A percentile compares a stretch with the other conserved stretches of the same genome.
These are phyloP conservation scores for Peromyscus californicus DNA, from an alignment of 2,113 vertebrate species.

Conservation along the genomic window DNA sequence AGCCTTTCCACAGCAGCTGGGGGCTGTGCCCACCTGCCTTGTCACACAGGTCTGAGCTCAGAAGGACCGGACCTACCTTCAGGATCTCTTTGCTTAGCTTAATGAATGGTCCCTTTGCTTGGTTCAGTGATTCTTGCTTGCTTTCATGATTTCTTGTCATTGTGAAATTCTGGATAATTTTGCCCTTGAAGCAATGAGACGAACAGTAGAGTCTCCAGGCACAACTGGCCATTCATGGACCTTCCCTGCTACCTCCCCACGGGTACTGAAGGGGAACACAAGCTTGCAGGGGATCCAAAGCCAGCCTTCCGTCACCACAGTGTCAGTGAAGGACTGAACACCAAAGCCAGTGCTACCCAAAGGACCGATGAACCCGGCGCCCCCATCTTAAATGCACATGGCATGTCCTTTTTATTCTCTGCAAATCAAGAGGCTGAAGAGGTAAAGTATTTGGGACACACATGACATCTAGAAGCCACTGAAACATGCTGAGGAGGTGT, in stretches of 20 bases:
- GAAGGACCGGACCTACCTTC: neutral
- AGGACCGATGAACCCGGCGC: too few species aligned
- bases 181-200: neutral
- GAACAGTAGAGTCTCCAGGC: neutral
- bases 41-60: neutral
- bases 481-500: accelerated
- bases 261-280: accelerated
- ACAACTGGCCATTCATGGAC: neutral
- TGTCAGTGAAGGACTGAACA: neutral
- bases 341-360: neutral
- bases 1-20: too few species aligned
- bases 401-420: neutral
- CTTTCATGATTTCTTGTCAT: too few species aligned
- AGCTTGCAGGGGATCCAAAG: neutral
- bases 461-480: neutral
- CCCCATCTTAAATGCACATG: neutral
- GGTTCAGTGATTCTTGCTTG: neutral
- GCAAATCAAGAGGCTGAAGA: neutral
- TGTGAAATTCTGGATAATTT: neutral
- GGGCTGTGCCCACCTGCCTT: neutral
- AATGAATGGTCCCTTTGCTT: neutral
- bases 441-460: neutral
- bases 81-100: neutral
- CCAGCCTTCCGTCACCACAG: neutral
- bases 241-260: neutral